Base-by-base conservation (phyloP, 2,888 invertebrate genomes). In the Opisthograptis luteolata region DNA sequence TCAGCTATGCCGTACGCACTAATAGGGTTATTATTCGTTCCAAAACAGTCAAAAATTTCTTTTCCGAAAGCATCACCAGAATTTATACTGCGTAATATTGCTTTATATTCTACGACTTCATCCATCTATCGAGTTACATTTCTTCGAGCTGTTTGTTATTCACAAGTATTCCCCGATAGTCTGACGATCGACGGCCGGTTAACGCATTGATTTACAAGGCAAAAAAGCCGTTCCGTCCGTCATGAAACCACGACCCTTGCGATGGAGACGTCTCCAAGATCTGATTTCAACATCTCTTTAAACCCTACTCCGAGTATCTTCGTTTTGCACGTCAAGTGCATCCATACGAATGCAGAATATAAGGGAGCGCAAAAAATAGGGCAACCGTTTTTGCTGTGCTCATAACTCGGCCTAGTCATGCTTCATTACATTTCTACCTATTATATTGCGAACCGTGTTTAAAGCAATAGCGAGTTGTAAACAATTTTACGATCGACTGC, bases 231-330 rank as follows among this genome's bases (percentile, higher is more conserved):
- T 44, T 34, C 36, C 34, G 43, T 46, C 44, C 32, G 43, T 56
- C 55, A 55, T 40, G 53, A 70, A 35, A 32, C 24, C 37, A 25
- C 50, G 37, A 40, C 24, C 14, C 2, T 12, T 20, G 32, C 67
- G 79, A 86, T 84, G 83, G 80, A 86, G 87, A 83, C 79, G 86
- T 86, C 76, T 65, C 65, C 68, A 55, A 70, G 75, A 85, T 85
- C 85, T 81, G 79, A 84, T 86, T 86, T 87, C 85, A 86, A 86
- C 79, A 81, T 84, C 87, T 81, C 81, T 79, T 81, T 76, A 76
- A 74, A 79, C 75, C 70, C 70, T 69, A 72, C 66, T 67, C 64
- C 64, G 41, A 56, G 43, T 40, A 37, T 63, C 66, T 60, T 74
- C 70, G 65, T 74, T 78, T 76, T 68, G 70, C 68, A 66, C 63